Conservation (phyloP, 2,888 invertebrate genomes). For the Megastigmus dorsalis region DNA sequence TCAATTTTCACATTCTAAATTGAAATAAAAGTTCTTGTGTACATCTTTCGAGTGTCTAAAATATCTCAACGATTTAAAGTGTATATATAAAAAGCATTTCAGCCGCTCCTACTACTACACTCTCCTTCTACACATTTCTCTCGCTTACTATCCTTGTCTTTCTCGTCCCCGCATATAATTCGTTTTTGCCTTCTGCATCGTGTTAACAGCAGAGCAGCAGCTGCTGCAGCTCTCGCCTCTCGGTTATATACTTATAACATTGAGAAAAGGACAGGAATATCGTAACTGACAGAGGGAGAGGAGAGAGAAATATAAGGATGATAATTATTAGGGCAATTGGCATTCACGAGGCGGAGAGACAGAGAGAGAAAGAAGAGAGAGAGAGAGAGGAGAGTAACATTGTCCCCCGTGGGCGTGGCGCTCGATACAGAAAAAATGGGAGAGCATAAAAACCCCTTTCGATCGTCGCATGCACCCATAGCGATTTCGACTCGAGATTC, state of each 20-base stretch:
- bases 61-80: no score
- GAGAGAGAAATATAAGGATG: constrained; percentile 40
- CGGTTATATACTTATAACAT: constrained; percentile 30
- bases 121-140: no score
- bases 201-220: constrained; percentile 25
- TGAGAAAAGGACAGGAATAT: constrained; percentile 30
- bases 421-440: neutral
- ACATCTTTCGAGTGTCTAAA: no score
- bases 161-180: constrained; percentile 27
- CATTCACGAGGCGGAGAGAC: constrained; percentile 19
- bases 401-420: constrained; percentile 48
- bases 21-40: no score
- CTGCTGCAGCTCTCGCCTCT: constrained; percentile 38
- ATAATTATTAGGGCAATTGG: constrained; percentile 55
- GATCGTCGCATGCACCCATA: neutral
- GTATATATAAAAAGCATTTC: no score
- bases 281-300: constrained; percentile 32
- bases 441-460: constrained; percentile 33
- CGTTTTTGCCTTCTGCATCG: constrained; percentile 23
- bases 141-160: neutral
- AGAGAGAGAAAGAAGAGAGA: no score
- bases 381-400: neutral
- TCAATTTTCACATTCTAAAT: no score
- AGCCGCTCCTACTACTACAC: no score
- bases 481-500: constrained; percentile 30